Conservation (phyloP, 2,797 vertebrate species). For the Loriculus beryllinus region DNA sequence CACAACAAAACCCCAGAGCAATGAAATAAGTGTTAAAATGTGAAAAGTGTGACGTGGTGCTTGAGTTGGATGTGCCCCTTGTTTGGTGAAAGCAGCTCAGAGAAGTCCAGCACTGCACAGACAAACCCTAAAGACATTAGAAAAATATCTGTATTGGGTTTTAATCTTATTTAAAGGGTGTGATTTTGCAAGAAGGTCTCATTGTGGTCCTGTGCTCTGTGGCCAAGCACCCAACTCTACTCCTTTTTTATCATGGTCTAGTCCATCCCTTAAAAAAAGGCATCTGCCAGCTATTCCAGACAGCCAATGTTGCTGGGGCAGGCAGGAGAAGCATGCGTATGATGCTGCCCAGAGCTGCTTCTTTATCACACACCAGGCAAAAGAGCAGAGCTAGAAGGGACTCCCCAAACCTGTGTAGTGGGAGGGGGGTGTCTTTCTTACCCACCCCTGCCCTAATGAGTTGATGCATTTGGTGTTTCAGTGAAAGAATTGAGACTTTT, state of each 20-base stretch:
- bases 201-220: background rate
- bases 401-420: no score
- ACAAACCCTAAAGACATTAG: background rate
- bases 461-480: background rate
- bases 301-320: background rate
- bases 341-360: background rate
- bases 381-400: background rate
- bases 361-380: background rate
- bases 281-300: background rate
- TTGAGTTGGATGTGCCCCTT: background rate
- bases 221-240: background rate
- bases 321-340: background rate
- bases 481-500: background rate
- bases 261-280: background rate
- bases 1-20: background rate
- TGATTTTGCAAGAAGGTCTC: background rate
- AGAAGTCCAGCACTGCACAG: background rate
- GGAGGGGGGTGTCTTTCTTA: background rate
- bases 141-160: background rate
- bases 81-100: background rate
- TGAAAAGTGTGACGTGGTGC: background rate
- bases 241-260: background rate
- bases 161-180: background rate
- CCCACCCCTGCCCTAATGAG: rapidly evolving
- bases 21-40: background rate